Conservation (phyloP, 2,888 invertebrate genomes). For the Drosophila sordidula region DNA sequence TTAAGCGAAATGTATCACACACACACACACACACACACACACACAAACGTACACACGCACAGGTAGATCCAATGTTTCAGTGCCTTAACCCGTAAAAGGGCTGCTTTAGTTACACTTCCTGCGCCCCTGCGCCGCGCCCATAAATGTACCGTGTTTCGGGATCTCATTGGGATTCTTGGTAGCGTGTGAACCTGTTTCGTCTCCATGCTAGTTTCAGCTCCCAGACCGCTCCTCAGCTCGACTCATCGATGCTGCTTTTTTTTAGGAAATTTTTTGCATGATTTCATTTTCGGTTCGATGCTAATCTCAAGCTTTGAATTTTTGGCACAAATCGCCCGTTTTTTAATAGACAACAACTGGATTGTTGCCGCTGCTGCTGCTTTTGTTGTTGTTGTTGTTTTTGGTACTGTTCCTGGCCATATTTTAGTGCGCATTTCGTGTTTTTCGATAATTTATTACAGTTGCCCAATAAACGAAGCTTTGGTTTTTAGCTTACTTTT, state of each 20-base stretch:
- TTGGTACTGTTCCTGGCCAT: constrained; percentile 50
- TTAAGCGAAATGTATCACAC: constrained; percentile 52
- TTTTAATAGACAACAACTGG: constrained; percentile 21
- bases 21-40: constrained; percentile 18
- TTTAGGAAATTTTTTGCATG: constrained; percentile 52
- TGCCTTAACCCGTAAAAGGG: constrained; percentile 56
- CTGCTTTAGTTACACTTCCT: constrained; percentile 54
- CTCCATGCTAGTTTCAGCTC: constrained; percentile 30
- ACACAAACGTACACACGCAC: constrained; percentile 8
- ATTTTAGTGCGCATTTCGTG: constrained; percentile 75
- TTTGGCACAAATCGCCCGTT: constrained; percentile 64
- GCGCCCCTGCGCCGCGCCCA: constrained; percentile 26
- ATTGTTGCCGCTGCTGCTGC: not conserved
- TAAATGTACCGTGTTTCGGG: constrained; percentile 27
- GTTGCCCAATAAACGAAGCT: constrained; percentile 73
- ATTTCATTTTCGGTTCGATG: constrained; percentile 64
- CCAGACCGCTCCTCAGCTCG: constrained; percentile 5
- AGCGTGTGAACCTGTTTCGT: constrained; percentile 78
- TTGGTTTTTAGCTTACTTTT: constrained; percentile 37
- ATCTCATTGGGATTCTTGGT: constrained; percentile 40
- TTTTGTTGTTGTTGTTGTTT: constrained; percentile 38
- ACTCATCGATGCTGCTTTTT: constrained; percentile 45
- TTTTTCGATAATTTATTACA: constrained; percentile 77
- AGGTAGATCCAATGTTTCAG: constrained; percentile 49
- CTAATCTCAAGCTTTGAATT: constrained; percentile 62